Evolutionary conservation across 2,113 vertebrate genomes (phyloP).

Genomic region (Gavialis gangeticus): DNA sequence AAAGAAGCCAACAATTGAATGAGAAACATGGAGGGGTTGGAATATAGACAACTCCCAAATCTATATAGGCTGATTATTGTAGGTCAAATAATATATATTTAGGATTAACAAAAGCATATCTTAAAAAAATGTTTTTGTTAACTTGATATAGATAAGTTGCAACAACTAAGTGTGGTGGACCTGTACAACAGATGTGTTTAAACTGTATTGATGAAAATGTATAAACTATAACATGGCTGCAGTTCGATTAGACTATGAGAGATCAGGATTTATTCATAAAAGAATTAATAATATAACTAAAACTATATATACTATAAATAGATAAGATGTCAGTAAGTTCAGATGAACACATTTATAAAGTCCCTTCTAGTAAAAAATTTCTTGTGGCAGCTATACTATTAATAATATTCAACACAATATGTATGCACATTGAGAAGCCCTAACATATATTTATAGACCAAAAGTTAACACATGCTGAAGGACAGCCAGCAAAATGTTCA

Average conservation of each 20-base stretch:
- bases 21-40: conserved; percentile 18
- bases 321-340: not conserved
- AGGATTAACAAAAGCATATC: not conserved
- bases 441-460: not conserved
- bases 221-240: not conserved
- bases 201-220: not conserved
- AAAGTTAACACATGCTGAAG: not conserved
- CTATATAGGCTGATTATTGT: conserved; percentile 6
- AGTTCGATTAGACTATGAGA: not conserved
- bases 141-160: not conserved
- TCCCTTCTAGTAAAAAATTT: not conserved
- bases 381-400: not conserved
- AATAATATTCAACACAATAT: not conserved
- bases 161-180: not conserved
- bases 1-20: conserved; percentile 50
- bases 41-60: conserved; percentile 14
- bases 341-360: not conserved
- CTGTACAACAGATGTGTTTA: not conserved
- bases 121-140: not conserved
- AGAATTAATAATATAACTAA: not conserved
- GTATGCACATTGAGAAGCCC: not conserved
- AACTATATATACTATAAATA: not conserved
- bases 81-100: not conserved
- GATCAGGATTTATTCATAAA: not conserved
- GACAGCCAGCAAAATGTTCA: not conserved